Evolutionary conservation across 2,113 vertebrate species (phyloP).

Genomic region (Rhinogobius similis): DNA sequence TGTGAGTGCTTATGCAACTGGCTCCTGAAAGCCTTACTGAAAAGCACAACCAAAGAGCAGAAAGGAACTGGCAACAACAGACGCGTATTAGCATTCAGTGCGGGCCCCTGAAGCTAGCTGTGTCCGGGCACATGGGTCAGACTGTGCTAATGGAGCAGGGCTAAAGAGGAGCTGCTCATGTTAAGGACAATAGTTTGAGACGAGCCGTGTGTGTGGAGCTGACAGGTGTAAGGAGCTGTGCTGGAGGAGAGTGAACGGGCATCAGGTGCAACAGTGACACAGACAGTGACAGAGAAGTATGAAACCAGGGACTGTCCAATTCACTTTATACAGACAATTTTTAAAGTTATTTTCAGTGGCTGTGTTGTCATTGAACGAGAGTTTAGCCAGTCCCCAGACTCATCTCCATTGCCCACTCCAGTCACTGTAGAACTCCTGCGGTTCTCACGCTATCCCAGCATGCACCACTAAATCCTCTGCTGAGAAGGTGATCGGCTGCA

Average conservation of each 20-base stretch:
- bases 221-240: neutral
- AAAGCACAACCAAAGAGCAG: conserved; percentile 26
- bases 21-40: conserved; percentile 23
- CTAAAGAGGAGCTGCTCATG: neutral
- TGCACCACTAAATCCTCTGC: too few relatives aligned
- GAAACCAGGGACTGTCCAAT: too few relatives aligned
- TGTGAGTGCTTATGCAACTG: conserved; percentile 30
- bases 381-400: too few relatives aligned
- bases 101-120: conserved; percentile 14
- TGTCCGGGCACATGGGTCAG: conserved; percentile 21
- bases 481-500: too few relatives aligned
- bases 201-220: neutral
- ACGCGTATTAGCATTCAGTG: conserved; percentile 46
- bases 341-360: too few relatives aligned
- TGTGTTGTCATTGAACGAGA: too few relatives aligned
- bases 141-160: conserved; percentile 41
- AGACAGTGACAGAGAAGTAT: too few relatives aligned
- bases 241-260: neutral
- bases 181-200: neutral
- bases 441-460: too few relatives aligned
- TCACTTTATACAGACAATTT: too few relatives aligned
- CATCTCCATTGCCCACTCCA: too few relatives aligned
- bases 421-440: too few relatives aligned
- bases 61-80: conserved; percentile 22
- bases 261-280: too few relatives aligned